Evolutionary conservation across 2,888 invertebrate species (phyloP).

Genomic region (Drosophila mimetica): DNA sequence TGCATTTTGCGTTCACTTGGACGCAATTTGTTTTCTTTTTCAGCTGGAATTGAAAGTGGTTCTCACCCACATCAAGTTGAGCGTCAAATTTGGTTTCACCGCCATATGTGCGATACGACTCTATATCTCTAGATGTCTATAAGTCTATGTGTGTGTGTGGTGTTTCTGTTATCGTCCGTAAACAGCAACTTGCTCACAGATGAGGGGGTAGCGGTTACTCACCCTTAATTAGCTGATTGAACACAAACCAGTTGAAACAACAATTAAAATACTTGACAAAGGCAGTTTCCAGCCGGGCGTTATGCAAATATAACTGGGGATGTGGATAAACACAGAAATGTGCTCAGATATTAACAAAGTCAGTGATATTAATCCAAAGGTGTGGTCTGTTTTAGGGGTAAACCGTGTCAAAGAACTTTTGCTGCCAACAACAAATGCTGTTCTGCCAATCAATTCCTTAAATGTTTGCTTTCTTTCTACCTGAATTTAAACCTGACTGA

Average conservation of each 20-base stretch:
- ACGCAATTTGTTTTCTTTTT: constrained; percentile 16
- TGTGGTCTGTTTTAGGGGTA: constrained; percentile 22
- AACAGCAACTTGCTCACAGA: constrained; percentile 26
- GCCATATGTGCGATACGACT: constrained; percentile 12
- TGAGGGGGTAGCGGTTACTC: constrained; percentile 17
- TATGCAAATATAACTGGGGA: constrained; percentile 7
- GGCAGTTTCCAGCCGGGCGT: constrained; percentile 4
- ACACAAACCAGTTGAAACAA: constrained; percentile 39
- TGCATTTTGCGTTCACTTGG: constrained; percentile 12
- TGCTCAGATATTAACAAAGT: constrained; percentile 11
- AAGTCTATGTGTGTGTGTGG: not conserved
- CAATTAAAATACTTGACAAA: constrained; percentile 22
- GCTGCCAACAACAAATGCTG: constrained; percentile 7
- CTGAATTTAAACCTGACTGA: not conserved
- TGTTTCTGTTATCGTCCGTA: constrained; percentile 21
- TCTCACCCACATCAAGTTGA: constrained; percentile 33
- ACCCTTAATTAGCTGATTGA: constrained; percentile 33
- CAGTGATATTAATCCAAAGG: constrained; percentile 7
- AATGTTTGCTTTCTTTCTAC: constrained; percentile 29
- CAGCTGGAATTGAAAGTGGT: constrained; percentile 24
- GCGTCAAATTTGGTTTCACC: constrained; percentile 18
- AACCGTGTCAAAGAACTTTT: constrained; percentile 26
- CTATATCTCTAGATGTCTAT: constrained; percentile 1
- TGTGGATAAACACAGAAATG: constrained; percentile 27
- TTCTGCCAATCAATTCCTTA: constrained; percentile 20